phyloP scores from a whole-genome alignment of 2,797 vertebrate species.

The Sebastolobus altivelis region DNA sequence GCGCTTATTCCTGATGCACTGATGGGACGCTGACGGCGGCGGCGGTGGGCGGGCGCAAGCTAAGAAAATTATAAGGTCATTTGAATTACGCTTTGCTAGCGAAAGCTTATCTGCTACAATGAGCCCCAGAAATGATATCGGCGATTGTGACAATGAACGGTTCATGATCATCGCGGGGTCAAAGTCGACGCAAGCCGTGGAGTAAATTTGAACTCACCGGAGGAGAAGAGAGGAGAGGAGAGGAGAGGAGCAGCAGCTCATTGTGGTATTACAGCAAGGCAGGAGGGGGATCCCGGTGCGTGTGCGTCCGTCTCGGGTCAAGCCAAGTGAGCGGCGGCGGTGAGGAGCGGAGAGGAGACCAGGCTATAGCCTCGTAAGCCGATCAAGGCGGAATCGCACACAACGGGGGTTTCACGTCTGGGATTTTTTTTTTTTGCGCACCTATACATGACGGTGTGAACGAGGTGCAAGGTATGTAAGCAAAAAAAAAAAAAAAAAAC shows the following conservation, averaged over 20 bases:
- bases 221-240: conserved; percentile 48
- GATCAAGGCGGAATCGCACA: conserved; percentile 83
- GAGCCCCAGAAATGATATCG: conserved; percentile 53
- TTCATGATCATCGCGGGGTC: conserved; percentile 69
- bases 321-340: conserved; percentile 59
- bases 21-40: conserved; percentile 66
- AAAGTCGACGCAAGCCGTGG: conserved; percentile 68
- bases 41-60: conserved; percentile 75
- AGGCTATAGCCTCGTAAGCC: conserved; percentile 77
- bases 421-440: conserved; percentile 57
- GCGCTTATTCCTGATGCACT: conserved; percentile 56
- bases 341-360: conserved; percentile 55
- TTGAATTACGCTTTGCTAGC: conserved; percentile 81
- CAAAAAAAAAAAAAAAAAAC: not conserved
- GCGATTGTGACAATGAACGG: conserved; percentile 48
- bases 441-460: conserved; percentile 72
- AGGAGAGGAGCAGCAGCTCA: conserved; percentile 49
- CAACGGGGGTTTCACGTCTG: conserved; percentile 65
- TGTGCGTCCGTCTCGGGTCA: conserved; percentile 62
- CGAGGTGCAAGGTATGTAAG: conserved; percentile 76
- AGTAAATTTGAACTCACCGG: conserved; percentile 36
- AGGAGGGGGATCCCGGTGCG: conserved; percentile 72
- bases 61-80: conserved; percentile 90
- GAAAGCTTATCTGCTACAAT: conserved; percentile 64
- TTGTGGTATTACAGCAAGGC: conserved; percentile 54